phyloP scores from a whole-genome alignment of 2,113 vertebrate species.

The Camelus dromedarius region DNA sequence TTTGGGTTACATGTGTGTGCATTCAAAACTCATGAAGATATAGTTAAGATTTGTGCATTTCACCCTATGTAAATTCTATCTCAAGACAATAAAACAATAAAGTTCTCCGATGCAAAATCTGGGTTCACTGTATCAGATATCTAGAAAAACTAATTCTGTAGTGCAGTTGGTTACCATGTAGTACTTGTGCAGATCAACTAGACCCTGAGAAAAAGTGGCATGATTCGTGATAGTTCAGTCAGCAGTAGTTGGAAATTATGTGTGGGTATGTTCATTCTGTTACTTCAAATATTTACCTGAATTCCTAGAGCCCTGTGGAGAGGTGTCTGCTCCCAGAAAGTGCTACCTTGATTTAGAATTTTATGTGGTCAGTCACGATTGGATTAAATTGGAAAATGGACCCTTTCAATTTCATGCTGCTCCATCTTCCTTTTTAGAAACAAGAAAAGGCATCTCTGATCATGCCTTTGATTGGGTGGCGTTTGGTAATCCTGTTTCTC shows the following conservation, averaged over 20 bases:
- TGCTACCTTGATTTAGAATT: background rate
- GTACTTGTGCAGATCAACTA: background rate
- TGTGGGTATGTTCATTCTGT: background rate
- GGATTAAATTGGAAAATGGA: background rate
- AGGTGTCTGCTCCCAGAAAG: background rate
- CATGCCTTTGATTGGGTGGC: background rate
- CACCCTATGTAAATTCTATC: background rate
- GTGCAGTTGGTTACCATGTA: background rate
- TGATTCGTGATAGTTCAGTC: background rate
- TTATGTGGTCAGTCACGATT: background rate
- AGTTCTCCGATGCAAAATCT: background rate
- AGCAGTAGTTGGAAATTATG: background rate
- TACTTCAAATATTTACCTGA: background rate
- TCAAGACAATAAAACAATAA: background rate
- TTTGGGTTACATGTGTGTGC: background rate
- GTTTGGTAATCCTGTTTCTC: constrained; percentile 30
- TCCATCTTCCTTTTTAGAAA: background rate
- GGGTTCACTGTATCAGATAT: background rate
- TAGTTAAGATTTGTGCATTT: background rate
- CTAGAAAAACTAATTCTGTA: background rate
- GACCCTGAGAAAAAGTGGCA: background rate
- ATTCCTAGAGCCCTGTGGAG: background rate
- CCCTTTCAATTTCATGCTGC: background rate
- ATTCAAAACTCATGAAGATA: background rate
- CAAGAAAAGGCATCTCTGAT: background rate